phyloP scores from a whole-genome alignment of 2,113 vertebrate species.

The Ailurus styani region DNA sequence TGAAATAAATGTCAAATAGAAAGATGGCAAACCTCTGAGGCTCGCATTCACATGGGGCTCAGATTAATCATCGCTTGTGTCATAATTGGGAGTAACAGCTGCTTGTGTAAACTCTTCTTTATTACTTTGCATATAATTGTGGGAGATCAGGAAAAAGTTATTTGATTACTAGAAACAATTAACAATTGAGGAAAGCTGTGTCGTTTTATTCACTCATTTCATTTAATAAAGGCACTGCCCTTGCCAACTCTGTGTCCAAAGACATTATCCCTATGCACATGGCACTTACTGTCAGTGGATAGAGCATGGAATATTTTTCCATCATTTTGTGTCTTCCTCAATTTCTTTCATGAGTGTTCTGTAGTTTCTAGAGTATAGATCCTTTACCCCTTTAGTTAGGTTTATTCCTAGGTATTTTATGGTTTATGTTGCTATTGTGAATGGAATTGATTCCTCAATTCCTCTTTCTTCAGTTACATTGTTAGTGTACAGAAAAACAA shows the following conservation, averaged over 20 bases:
- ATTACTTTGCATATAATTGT: constrained; percentile 32
- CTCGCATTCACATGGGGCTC: background rate
- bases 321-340: no score
- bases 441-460: no score
- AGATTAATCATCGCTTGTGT: constrained; percentile 36
- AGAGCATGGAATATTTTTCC: background rate
- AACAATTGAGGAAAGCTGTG: background rate
- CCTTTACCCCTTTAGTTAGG: no score
- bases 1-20: constrained; percentile 44
- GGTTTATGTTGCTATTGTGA: no score
- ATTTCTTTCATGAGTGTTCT: no score
- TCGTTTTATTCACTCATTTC: background rate
- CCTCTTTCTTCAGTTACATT: no score
- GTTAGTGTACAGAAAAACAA: no score
- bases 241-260: constrained; percentile 8
- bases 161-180: constrained; percentile 16
- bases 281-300: background rate
- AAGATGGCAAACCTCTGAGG: background rate
- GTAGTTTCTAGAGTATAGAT: no score
- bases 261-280: background rate
- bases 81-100: background rate
- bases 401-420: no score
- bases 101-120: constrained; percentile 31
- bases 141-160: background rate
- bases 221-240: background rate